Evolutionary conservation across 2,113 vertebrate genomes (phyloP).

Genomic region (Narcine bancroftii): DNA sequence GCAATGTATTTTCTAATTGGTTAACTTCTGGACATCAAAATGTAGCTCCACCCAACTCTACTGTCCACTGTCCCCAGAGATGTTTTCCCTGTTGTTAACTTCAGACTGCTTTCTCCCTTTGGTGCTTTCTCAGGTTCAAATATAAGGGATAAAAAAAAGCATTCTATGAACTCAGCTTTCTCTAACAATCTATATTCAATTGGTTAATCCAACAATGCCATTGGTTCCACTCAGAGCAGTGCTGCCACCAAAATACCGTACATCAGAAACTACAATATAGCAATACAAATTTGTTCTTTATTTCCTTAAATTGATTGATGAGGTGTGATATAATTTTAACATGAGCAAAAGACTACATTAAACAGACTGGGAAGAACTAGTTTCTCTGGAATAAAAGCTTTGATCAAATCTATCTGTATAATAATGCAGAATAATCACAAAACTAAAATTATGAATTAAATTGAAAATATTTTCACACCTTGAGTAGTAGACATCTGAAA

Average conservation of each 20-base stretch:
- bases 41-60: neutral
- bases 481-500: neutral
- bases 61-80: neutral
- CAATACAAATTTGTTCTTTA: neutral
- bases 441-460: neutral
- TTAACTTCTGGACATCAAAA: conserved; percentile 2
- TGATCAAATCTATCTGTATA: neutral
- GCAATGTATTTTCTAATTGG: conserved; percentile 28
- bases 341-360: neutral
- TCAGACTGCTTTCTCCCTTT: neutral
- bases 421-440: neutral
- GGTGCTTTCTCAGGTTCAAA: neutral
- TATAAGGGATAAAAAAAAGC: neutral
- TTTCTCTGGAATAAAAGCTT: neutral
- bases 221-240: neutral
- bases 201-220: neutral
- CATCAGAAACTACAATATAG: neutral
- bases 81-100: no score
- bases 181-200: neutral
- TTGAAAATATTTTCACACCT: neutral
- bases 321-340: neutral
- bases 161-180: neutral
- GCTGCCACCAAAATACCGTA: neutral
- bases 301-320: neutral
- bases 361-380: neutral